Base-by-base conservation (phyloP, 2,113 vertebrate genomes). In the Oceanodroma tethys region DNA sequence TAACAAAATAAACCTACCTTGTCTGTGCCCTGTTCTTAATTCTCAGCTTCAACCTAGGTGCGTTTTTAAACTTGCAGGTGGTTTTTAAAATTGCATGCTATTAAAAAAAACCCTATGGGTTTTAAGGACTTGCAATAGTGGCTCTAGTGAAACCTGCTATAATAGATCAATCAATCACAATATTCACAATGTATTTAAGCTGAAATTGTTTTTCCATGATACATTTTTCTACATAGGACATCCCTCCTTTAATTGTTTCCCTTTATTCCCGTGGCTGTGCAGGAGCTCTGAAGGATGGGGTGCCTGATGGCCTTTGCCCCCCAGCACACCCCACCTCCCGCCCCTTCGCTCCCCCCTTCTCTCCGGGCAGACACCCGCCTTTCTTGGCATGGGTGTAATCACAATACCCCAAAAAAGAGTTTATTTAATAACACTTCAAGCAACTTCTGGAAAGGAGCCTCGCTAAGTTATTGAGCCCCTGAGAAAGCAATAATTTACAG, bases 401-500 rank as follows among this genome's bases (percentile, higher is more conserved):
- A n/a, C 38, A 53, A 9, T 21, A 32, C 62, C 80, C 76, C 94
- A 30, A 3, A 25, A 90, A 96, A 86, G 68, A 60, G 75, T 76
- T 93, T 53, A 82, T 96, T 90, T 90, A 73, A 60, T 85, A 89
- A 76, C 66, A 95, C 91, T 96, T 97, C 66, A n/a, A 85, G 94
- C 88, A 95, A 63, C 96, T 97, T 97, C 43, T 30, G 89, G 86
- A 90, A 73, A 47, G 13, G 80, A 53, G n/a, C 62, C 86, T 95
- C 92, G 6, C 6, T 90, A 95, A 97, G 95, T 95, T 96, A 96
- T 81, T 60, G 96, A 95, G 86, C 91, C 90, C 95, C 84, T 72
- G 96, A 97, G 96, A 93, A 97, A 97, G 85, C 95, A 86, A 21
- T 95, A 78, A 96, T 97, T 97, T 96, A 81, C 96, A 80, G 60